A percentile compares a stretch with the other conserved stretches of the same genome.
These are phyloP conservation scores for Chelonus insularis DNA, from an alignment of 1,140 invertebrate genomes.

Conservation along the genomic window DNA sequence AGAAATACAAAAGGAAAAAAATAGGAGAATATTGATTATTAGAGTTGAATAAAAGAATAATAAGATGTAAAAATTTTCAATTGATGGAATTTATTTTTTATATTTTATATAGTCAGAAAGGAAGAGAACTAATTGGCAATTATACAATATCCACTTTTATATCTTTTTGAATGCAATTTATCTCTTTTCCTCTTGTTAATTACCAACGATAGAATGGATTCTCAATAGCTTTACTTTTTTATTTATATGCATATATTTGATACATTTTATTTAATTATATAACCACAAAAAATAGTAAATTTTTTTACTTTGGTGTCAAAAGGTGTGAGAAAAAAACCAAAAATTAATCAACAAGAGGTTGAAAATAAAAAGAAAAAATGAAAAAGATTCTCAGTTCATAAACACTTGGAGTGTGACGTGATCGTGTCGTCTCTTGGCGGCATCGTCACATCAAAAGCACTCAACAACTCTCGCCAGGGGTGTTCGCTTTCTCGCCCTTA, in stretches of 20 bases:
- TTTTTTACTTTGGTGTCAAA: no score
- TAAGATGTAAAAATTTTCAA: no score
- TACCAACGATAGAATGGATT: no score
- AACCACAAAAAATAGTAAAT: no score
- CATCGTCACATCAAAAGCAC: constrained; percentile 27
- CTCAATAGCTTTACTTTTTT: no score
- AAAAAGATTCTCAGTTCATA: constrained; percentile 13
- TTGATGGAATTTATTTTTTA: no score
- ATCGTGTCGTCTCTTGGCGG: constrained; percentile 9
- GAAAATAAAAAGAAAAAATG: background rate
- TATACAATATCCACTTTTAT: constrained; percentile 5
- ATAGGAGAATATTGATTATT: no score
- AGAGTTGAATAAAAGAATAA: no score
- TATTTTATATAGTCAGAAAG: no score
- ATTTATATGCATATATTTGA: no score
- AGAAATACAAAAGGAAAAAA: no score
- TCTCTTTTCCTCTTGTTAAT: background rate
- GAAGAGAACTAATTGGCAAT: background rate
- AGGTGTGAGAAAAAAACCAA: background rate
- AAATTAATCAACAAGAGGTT: background rate
- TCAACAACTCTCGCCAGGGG: constrained; percentile 14
- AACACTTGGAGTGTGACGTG: constrained; percentile 19
- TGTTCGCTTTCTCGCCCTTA: constrained; percentile 21
- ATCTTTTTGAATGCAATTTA: background rate
- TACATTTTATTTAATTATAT: no score